Conservation (phyloP, 2,797 vertebrate genomes). For the Perodicticus potto region DNA sequence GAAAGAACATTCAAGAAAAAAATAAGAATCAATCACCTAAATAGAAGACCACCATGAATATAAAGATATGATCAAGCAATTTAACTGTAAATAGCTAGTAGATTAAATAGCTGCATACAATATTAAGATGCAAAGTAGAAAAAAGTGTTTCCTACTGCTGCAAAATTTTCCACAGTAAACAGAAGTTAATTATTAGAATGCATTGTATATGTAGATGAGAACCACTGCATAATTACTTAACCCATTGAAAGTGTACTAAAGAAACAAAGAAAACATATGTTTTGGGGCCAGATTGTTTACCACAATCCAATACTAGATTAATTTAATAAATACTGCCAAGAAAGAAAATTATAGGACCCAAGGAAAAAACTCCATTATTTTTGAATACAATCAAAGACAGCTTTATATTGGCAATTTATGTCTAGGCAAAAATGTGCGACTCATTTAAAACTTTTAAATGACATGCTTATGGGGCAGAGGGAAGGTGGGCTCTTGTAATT, state of each 20-base stretch:
- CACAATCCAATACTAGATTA: conserved; percentile 78
- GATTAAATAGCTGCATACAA: conserved; percentile 53
- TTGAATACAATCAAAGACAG: conserved; percentile 80
- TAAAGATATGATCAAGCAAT: conserved; percentile 46
- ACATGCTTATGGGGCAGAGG: conserved; percentile 14
- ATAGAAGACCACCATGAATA: conserved; percentile 67
- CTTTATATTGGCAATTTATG: conserved; percentile 81
- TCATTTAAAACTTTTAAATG: conserved; percentile 81
- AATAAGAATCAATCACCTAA: conserved; percentile 57
- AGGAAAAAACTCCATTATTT: conserved; percentile 75
- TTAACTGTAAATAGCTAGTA: conserved; percentile 56
- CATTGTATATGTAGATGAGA: conserved; percentile 75
- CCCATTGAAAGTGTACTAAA: conserved; percentile 70
- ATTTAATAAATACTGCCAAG: conserved; percentile 82
- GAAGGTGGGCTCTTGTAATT: conserved; percentile 64
- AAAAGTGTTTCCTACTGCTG: conserved; percentile 51
- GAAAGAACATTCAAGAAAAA: conserved; percentile 61
- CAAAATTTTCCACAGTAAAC: conserved; percentile 66
- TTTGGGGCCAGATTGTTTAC: conserved; percentile 79
- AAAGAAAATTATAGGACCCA: conserved; percentile 82
- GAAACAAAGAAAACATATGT: conserved; percentile 78
- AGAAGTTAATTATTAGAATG: conserved; percentile 76
- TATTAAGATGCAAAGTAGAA: conserved; percentile 69
- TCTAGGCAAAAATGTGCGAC: conserved; percentile 79
- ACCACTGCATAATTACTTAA: conserved; percentile 75